Evolutionary conservation across 2,797 vertebrate genomes (phyloP).

Genomic region (Bothrops alternatus): DNA sequence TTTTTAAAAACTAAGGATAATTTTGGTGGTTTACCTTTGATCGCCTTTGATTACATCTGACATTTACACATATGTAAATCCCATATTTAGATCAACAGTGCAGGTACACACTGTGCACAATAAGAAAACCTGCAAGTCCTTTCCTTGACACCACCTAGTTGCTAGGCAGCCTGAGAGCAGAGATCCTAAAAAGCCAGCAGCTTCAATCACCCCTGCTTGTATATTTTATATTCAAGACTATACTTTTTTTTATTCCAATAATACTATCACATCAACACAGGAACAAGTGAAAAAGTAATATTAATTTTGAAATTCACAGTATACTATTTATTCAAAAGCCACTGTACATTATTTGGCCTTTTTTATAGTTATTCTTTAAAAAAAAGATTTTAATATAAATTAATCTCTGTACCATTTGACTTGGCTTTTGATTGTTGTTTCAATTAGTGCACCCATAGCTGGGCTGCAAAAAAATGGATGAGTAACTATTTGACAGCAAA

Average conservation of each 20-base stretch:
- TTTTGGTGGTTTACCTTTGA: background rate
- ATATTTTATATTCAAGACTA: background rate
- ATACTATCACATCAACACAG: background rate
- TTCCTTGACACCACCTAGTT: background rate
- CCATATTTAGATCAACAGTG: background rate
- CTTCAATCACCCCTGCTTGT: background rate
- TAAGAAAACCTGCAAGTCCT: background rate
- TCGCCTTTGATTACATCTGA: background rate
- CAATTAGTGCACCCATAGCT: background rate
- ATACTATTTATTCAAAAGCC: background rate
- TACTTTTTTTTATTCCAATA: background rate
- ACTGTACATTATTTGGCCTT: background rate
- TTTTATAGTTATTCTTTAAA: background rate
- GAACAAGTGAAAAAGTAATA: background rate
- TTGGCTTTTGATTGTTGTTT: background rate
- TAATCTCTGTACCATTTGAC: background rate
- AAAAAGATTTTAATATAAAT: background rate
- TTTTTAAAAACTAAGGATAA: background rate
- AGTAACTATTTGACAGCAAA: background rate
- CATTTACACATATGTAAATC: background rate
- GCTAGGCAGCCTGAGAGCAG: background rate
- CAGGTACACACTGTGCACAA: background rate
- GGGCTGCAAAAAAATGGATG: background rate
- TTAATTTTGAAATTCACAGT: background rate
- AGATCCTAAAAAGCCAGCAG: background rate